Base-by-base conservation (phyloP, 1,140 invertebrate genomes). In the Harlomillsia oculata region DNA sequence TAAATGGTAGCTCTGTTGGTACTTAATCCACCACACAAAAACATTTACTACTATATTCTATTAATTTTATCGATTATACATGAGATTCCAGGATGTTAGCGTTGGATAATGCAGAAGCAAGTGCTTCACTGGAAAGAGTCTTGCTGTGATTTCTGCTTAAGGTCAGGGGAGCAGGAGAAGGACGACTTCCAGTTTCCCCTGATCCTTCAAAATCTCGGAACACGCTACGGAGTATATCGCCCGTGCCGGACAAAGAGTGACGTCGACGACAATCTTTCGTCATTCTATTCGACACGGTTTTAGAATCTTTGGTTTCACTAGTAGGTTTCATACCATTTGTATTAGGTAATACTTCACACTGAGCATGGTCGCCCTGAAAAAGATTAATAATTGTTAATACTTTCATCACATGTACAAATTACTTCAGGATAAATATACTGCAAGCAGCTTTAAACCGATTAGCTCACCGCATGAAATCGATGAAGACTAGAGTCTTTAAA, bases 401-500 rank as follows among this genome's bases (percentile, higher is more conserved):
- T n/a, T n/a, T n/a, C n/a, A n/a, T n/a, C n/a, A n/a, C n/a, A n/a
- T n/a, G n/a, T n/a, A n/a, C 39, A 41, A 11, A 41, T 11, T 41
- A 11, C 8, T 41, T 18, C 6, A 11, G 8, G 13, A 41, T n/a
- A 41, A 41, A 8, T 41, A 8, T 18, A 25, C 18, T 14, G 44
- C 5, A 46, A 46, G 44, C 13, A 41, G 18, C 8, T 41, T 13
- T 8, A 46, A 11, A 46, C 8, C 13, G 6, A 11, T 23, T 46
- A 46, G 44, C 32, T 29, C 41, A 49, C 53, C 18, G 48, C 40
- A 39, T 61, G 23, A 6, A 70, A 39, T 72, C 73, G 50, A 73
- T 59, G 74, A 45, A 70, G 70, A 68, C 69, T 76, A 29, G 69
- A 74, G 68, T 70, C 75, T 20, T 70, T 64, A 61, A 72, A 73